Percentiles rank a stretch among this genome's conserved stretches.
phyloP scores from a whole-genome alignment of 2,113 vertebrate genomes.

The Crotalus horridus region DNA sequence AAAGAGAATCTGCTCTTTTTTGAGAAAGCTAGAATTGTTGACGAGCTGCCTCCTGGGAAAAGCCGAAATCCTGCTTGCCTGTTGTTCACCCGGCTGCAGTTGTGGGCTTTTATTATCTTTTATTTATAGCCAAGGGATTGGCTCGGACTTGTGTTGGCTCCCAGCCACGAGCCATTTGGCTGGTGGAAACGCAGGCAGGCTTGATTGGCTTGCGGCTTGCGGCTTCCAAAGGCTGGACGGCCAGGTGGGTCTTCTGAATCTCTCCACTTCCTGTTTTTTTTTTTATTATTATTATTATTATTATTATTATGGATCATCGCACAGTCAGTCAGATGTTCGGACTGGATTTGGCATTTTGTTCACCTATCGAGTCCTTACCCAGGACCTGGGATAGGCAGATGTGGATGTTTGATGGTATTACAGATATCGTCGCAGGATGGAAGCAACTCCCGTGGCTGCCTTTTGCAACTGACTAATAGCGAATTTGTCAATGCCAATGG shows the following conservation, averaged over 20 bases:
- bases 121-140: neutral
- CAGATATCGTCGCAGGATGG: too few species aligned
- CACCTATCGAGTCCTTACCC: too few species aligned
- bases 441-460: too few species aligned
- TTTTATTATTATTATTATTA: too few species aligned
- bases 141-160: neutral
- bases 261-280: neutral
- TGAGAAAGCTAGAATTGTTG: neutral
- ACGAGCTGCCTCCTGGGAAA: neutral
- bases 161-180: constrained; percentile 3
- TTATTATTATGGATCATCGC: too few species aligned
- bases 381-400: too few species aligned
- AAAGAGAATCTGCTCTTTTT: rapidly evolving
- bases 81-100: neutral
- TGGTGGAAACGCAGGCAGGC: neutral
- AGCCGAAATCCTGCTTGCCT: neutral
- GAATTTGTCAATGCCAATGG: too few species aligned
- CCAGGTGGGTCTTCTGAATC: neutral
- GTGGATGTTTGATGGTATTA: too few species aligned
- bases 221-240: neutral
- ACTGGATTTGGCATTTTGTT: too few species aligned
- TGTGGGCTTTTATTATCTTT: neutral
- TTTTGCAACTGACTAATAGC: too few species aligned
- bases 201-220: neutral
- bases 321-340: too few species aligned